Base-by-base conservation (phyloP, 2,888 invertebrate genomes). In the Agriopis leucophaearia region DNA sequence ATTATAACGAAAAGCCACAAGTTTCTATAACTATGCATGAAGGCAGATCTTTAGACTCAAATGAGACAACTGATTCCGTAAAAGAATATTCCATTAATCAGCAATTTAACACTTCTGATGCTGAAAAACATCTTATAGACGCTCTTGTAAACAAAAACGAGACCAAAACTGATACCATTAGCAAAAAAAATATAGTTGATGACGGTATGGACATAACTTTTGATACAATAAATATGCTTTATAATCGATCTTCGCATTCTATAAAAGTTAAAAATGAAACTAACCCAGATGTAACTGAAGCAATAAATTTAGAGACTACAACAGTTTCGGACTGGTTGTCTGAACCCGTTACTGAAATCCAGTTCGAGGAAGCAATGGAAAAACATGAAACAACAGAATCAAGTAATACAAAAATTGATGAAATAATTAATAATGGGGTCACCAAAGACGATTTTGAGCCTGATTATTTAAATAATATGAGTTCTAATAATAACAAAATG, bases 371-470 rank as follows among this genome's bases (percentile, higher is more conserved):
- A 69, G 75, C 81, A 48, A 84, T 84, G 74, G 79, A 81, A 70
- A 85, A 83, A 66, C 78, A 75, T 38, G 83, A 81, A 74, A 87
- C 88, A 55, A 90, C 90, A 16, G 88, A 89, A 76, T 48, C 78
- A 9, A 64, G 77, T 35, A 54, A 77, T n/a, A 78, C 69, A 27
- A 89, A 87, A 83, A 70, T 85, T 63, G 89, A 90, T 38, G 87
- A 88, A 70, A 80, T 89, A 58, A 83, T 91, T 59, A 84, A 78
- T 44, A 80, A 74, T 36, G 87, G 83, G 4, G 64, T 78, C 42
- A 74, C 76, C 5, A 92, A 89, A 77, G 88, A 90, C 60, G 91
- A 92, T 77, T 89, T 89, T 72, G 92, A 91, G 73, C 90, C 92
- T 0, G 92, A 93, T 79, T 92, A 94, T 72, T 81, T 92, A 65